Evolutionary conservation across 2,888 invertebrate genomes (phyloP).

Genomic region (Macrophya alboannulata): DNA sequence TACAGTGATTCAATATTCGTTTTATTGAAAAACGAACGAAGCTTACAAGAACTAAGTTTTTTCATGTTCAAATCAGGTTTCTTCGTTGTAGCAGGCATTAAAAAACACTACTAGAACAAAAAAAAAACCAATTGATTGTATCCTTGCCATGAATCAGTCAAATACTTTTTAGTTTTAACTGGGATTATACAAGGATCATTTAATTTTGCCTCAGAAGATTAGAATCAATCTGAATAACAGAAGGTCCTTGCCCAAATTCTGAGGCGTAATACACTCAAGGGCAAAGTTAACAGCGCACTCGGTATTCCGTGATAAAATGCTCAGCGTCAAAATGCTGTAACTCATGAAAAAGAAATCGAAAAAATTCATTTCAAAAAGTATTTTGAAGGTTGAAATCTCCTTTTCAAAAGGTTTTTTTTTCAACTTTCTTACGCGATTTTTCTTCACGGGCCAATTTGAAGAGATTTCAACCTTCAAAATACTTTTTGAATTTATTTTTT

Average conservation of each 20-base stretch:
- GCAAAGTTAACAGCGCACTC: too few species aligned
- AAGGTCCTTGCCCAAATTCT: slow-evolving; percentile 51
- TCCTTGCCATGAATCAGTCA: slow-evolving; percentile 51
- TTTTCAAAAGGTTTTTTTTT: too few species aligned
- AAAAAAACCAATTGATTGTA: background rate
- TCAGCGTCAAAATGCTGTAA: too few species aligned
- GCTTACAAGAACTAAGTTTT: slow-evolving; percentile 8
- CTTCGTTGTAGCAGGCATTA: background rate
- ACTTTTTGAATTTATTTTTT: too few species aligned
- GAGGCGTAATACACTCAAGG: background rate
- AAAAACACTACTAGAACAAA: background rate
- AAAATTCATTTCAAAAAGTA: too few species aligned
- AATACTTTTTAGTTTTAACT: slow-evolving; percentile 20
- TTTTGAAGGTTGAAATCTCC: too few species aligned
- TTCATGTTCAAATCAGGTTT: slow-evolving; percentile 52
- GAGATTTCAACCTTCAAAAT: too few species aligned
- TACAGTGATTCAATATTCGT: background rate
- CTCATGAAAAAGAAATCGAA: too few species aligned
- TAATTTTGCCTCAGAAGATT: slow-evolving; percentile 51
- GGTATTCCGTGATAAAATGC: too few species aligned
- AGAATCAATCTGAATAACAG: slow-evolving; percentile 43
- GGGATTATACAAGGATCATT: slow-evolving; percentile 48
- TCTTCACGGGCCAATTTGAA: too few species aligned
- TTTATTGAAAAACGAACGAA: background rate
- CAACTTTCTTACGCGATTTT: too few species aligned